Base-by-base conservation (phyloP, 2,888 invertebrate genomes). In the Monopis laevigella region DNA sequence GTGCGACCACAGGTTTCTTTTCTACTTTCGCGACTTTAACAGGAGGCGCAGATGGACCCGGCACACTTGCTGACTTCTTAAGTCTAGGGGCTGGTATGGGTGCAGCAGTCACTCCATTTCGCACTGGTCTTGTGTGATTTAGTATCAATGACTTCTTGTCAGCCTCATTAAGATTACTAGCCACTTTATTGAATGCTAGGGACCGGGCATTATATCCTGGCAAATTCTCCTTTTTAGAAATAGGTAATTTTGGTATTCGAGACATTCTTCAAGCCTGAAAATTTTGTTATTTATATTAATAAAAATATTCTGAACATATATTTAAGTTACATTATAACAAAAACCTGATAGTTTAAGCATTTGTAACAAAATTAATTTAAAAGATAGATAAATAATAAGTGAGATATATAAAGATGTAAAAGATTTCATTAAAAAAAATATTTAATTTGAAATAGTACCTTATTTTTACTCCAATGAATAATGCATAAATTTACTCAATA, bases 241-340 rank as follows among this genome's bases (percentile, higher is more conserved):
- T 51, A 8, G 77, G 77, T 35, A 67, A 49, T 58, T 74, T 78
- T 4, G 80, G 74, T 59, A 77, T 78, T 54, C 71, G 66, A 24
- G 78, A 77, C 80, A 80, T 80, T 10, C 14, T n/a, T n/a, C 39
- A 30, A 34, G 3, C 11, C 29, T 29, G 29, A 3, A 29, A 29
- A n/a, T n/a, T n/a, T n/a, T n/a, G n/a, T n/a, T n/a, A n/a, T n/a
- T n/a, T n/a, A n/a, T n/a, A n/a, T n/a, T n/a, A n/a, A n/a, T n/a
- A n/a, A n/a, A n/a, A n/a, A n/a, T n/a, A n/a, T n/a, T n/a, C n/a
- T n/a, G n/a, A n/a, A n/a, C n/a, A n/a, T n/a, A n/a, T n/a, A n/a
- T n/a, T n/a, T n/a, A n/a, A n/a, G n/a, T n/a, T n/a, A n/a, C n/a
- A n/a, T n/a, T n/a, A n/a, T n/a, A n/a, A n/a, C n/a, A n/a, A n/a